Evolutionary conservation across 2,888 invertebrate species (phyloP).

Genomic region (Parnassius smintheus): DNA sequence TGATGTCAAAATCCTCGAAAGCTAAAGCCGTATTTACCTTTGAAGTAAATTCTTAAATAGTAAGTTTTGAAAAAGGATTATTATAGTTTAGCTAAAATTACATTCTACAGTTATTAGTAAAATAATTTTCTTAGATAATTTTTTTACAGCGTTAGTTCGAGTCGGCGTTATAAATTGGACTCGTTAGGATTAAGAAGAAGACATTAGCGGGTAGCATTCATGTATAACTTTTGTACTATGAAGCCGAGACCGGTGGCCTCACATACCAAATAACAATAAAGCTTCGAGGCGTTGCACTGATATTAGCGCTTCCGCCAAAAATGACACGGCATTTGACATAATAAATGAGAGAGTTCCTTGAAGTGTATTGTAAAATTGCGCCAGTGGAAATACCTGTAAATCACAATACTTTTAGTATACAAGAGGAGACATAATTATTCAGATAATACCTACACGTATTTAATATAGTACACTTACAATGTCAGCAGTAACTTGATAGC

Average conservation of each 20-base stretch:
- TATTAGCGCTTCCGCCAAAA: constrained; percentile 82
- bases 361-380: constrained; percentile 84
- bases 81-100: constrained; percentile 5
- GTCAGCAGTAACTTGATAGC: constrained; percentile 80
- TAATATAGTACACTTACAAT: constrained; percentile 60
- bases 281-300: constrained; percentile 82
- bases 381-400: constrained; percentile 81
- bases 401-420: constrained; percentile 23
- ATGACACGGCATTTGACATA: constrained; percentile 81
- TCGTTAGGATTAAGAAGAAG: constrained; percentile 37
- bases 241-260: constrained; percentile 42
- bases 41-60: too few relatives aligned
- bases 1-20: too few relatives aligned
- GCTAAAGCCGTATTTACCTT: too few relatives aligned
- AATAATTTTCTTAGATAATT: constrained; percentile 26
- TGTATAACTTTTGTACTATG: constrained; percentile 32
- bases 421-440: background rate
- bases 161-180: constrained; percentile 48
- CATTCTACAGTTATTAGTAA: constrained; percentile 6
- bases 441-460: background rate
- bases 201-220: constrained; percentile 31
- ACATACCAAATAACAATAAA: constrained; percentile 80
- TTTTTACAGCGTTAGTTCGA: constrained; percentile 36
- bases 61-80: background rate
- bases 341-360: constrained; percentile 82